Conservation (phyloP, 1,140 invertebrate genomes). For the Bombus superbus region DNA sequence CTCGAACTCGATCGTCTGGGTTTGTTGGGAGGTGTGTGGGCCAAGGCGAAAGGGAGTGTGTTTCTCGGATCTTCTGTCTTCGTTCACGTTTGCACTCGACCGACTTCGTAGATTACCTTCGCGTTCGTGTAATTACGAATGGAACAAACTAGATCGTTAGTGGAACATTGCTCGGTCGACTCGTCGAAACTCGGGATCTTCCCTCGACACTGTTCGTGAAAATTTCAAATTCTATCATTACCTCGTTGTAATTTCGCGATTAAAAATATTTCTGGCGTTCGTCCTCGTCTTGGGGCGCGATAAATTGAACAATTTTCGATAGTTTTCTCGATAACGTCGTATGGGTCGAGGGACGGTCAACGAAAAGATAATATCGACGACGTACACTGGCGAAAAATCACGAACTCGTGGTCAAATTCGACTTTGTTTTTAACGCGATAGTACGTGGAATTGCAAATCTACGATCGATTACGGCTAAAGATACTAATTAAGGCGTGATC, state of each 20-base stretch:
- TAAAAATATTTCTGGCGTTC: too few species aligned
- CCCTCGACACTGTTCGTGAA: conserved; percentile 2
- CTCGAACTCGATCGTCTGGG: conserved; percentile 58
- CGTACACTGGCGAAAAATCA: neutral
- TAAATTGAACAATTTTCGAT: too few species aligned
- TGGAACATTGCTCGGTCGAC: too few species aligned
- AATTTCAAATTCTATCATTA: too few species aligned
- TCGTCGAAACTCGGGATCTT: conserved; percentile 20
- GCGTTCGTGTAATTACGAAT: conserved; percentile 7
- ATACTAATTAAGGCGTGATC: too few species aligned
- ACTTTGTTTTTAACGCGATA: too few species aligned
- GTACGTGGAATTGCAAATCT: too few species aligned
- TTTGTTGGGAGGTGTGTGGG: conserved; percentile 57
- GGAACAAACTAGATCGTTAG: conserved; percentile 1
- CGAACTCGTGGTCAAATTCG: neutral
- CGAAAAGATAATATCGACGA: neutral
- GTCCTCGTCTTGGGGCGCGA: too few species aligned
- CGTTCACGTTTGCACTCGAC: conserved; percentile 36
- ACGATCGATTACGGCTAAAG: too few species aligned
- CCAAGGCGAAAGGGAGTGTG: conserved; percentile 42
- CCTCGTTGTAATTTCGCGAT: too few species aligned
- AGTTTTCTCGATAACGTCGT: too few species aligned
- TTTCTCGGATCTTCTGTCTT: conserved; percentile 44
- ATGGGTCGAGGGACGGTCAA: too few species aligned
- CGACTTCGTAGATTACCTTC: conserved; percentile 7